Evolutionary conservation across 2,888 invertebrate species (phyloP), one percentile per base, ranked within the genome.

Genomic region (Pantelozetes paolii): DNA sequence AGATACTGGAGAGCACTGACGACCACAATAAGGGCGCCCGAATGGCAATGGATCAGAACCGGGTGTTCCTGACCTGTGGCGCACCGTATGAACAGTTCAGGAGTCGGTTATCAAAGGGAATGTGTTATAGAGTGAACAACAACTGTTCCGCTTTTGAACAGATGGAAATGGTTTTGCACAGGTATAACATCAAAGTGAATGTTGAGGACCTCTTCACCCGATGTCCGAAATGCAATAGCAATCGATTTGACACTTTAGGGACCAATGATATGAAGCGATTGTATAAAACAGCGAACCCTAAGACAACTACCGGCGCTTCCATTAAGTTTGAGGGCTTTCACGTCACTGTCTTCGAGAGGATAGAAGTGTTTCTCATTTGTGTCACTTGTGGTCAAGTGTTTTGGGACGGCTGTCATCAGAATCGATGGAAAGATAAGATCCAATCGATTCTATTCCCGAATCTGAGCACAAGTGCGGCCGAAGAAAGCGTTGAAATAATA

Each of bases 341-440:
- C 40, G 79, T 82, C 50, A 81, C 84, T 30, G 82, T 85, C 71
- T 78, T 84, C 78, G 79, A 81, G 54, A 82, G 83, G 73, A 83
- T 85, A 28, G 85, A 87, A 73, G 78, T 84, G 75, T 90, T 88
- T 80, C 87, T 87, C 78, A 82, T 90, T 42, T 92, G 92, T 82
- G 87, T 88, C 77, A 81, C 80, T 36, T 92, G 91, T 83, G 91
- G 91, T 0, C 89, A 88, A 81, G 84, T 89, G 71, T 90, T 87
- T 81, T 91, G 90, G 89, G 88, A 89, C 77, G 86, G 86, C 1
- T 80, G 81, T 1, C 84, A 85, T 80, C 42, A 59, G n/a, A 54
- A 73, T 13, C 69, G 76, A 13, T 30, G 75, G 15, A 75, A 72
- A 26, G 64, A 75, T 18, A 62, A 71, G 48, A 67, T 73, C 73